Base-by-base conservation (phyloP, 2,888 invertebrate genomes). In the Drosophila greeni region DNA sequence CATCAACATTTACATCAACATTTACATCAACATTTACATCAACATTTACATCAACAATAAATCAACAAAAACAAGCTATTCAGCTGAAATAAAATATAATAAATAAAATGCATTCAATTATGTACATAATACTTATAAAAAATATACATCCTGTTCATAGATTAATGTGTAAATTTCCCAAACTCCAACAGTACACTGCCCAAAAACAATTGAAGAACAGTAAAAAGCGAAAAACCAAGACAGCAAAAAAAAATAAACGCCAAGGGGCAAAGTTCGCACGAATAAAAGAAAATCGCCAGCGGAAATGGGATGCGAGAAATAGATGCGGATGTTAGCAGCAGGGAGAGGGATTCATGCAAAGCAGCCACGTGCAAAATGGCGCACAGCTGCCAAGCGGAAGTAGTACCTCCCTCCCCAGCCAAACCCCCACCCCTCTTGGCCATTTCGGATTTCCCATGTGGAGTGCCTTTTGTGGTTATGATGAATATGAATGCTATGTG, bases 401-500 rank as follows among this genome's bases (percentile, higher is more conserved):
- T 58, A 67, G 52, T 34, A 20, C 14, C 29, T 18, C 8, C 18
- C 24, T 14, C 26, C 31, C 26, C 31, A 6, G 6, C 37, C 39
- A 12, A 2, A 29, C 11, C 43, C 37, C 37, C 3, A 29, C 11
- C 43, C 37, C 37, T 16, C 43, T n/a, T 43, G 36, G 18, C 33
- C 65, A 36, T 18, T 33, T 36, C 31, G 33, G 45, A 64, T 62
- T 62, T 69, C 47, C 66, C 82, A 66, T 73, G 80, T 79, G 76
- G 67, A 67, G 73, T 72, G 82, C 66, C 80, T 74, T 83, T 75
- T 82, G 85, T 74, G 81, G 83, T 72, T 71, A 80, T 84, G 81
- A 84, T 84, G 85, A 85, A 85, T 85, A 82, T 76, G 82, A 83
- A 83, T 82, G 76, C 82, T 81, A 76, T 85, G 83, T 83, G 82